Percentiles rank a stretch among this genome's conserved stretches.
Evolutionary conservation across 2,113 vertebrate genomes (phyloP).

Genomic region (Etheostoma spectabile): DNA sequence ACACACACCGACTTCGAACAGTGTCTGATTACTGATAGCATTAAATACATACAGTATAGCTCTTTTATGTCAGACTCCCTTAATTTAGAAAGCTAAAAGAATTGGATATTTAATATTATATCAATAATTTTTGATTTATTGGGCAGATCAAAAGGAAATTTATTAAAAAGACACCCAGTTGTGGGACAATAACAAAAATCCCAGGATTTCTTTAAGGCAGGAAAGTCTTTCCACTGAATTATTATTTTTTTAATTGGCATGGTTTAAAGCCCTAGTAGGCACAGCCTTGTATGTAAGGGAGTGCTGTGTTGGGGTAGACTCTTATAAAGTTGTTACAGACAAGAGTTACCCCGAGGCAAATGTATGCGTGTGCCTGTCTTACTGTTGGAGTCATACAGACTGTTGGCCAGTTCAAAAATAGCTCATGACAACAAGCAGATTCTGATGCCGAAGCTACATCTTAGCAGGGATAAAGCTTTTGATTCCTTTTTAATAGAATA

Average conservation of each 20-base stretch:
- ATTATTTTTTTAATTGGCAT: conserved; percentile 50
- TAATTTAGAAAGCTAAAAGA: conserved; percentile 28
- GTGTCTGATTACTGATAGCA: neutral
- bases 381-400: neutral
- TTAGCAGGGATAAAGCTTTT: neutral
- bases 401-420: conserved; percentile 8
- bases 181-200: conserved; percentile 37
- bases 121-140: conserved; percentile 9
- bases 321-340: conserved; percentile 26
- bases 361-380: conserved; percentile 4
- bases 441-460: neutral
- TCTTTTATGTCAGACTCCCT: conserved; percentile 20
- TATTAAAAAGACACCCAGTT: conserved; percentile 10
- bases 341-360: conserved; percentile 20
- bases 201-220: conserved; percentile 38
- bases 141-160: conserved; percentile 31
- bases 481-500: neutral
- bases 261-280: conserved; percentile 2
- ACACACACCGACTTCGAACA: neutral
- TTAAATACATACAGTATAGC: neutral
- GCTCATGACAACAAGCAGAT: conserved; percentile 12
- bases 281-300: neutral
- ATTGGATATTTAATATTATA: conserved; percentile 5
- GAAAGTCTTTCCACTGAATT: conserved; percentile 47
- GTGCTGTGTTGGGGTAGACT: conserved; percentile 15